Evolutionary conservation across 1,140 invertebrate genomes (phyloP).

Genomic region (Drosophila ogumai): DNA sequence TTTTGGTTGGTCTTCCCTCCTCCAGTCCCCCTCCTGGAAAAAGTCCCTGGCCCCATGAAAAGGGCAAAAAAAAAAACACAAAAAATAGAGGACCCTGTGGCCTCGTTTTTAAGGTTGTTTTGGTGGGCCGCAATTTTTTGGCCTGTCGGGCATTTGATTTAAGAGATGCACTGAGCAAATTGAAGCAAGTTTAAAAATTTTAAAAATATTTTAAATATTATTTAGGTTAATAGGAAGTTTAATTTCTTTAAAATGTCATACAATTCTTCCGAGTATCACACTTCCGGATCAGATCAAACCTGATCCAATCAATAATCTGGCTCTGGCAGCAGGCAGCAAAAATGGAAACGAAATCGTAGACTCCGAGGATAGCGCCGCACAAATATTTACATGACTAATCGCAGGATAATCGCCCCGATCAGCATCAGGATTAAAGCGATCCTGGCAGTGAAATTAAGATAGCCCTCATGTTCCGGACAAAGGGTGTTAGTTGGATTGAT

Average conservation of each 20-base stretch:
- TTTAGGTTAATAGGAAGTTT: background rate
- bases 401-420: constrained; percentile 47
- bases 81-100: constrained; percentile 33
- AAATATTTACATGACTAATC: constrained; percentile 52
- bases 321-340: constrained; percentile 29
- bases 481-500: constrained; percentile 45
- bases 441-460: constrained; percentile 29
- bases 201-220: too few species aligned
- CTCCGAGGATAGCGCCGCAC: constrained; percentile 34
- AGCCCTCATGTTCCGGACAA: constrained; percentile 18
- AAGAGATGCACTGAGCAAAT: constrained; percentile 15
- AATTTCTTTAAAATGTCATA: too few species aligned
- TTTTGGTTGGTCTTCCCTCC: constrained; percentile 68
- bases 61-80: background rate
- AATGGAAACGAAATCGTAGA: constrained; percentile 12
- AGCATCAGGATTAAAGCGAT: constrained; percentile 46
- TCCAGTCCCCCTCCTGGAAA: constrained; percentile 10
- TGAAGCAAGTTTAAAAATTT: background rate
- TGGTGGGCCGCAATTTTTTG: constrained; percentile 75
- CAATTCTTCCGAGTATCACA: constrained; percentile 20
- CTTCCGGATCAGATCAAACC: constrained; percentile 40
- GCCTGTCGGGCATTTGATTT: constrained; percentile 68
- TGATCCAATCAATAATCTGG: constrained; percentile 44
- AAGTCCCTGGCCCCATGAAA: background rate
- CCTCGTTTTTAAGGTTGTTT: constrained; percentile 75